Base-by-base conservation (phyloP, 2,888 invertebrate genomes). In the Crioceris asparagi region DNA sequence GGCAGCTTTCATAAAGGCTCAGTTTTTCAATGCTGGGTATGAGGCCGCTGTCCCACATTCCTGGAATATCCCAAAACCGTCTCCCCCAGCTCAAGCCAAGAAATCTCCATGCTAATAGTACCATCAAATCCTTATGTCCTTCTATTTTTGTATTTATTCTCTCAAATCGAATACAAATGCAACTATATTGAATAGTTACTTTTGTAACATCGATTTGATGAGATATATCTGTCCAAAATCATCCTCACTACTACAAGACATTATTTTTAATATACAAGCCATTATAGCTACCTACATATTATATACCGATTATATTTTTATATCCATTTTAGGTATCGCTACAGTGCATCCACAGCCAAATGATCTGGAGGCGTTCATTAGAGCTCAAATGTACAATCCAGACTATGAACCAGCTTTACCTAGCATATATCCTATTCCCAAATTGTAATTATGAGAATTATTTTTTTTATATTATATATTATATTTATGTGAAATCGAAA, bases 331-430 rank as follows among this genome's bases (percentile, higher is more conserved):
- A 86, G 86, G 75, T 30, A 71, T 81, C 49, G 88, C 87, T 29
- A 77, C 81, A n/a, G 75, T 85, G 7, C 70, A 68, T 53, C 90
- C 88, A 2, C 75, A 84, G 61, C 90, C 90, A 1, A 56, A 69
- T 36, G 74, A 87, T 62, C 76, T 76, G 56, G 71, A 75, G 52
- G 71, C 69, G 44, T 90, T 83, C 59, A 76, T 90, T 52, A 77
- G 77, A 57, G 79, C 81, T 18, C 86, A 87, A 66, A 77, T 84
- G 71, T 90, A 87, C 65, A 79, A 84, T 60, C 72, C 77, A 43
- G 67, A 65, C 32, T 88, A 87, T 64, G 54, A 68, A 42, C 61
- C 77, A 34, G 78, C 84, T 18, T 52, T 84, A 53, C 87, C 87
- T 38, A 66, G 71, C 35, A 69, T 74, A 32, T 83, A 82, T 52